Evolutionary conservation across 2,113 vertebrate genomes (phyloP), one percentile per base, ranked within the genome.

Genomic region (Opisthocomus hoazin): DNA sequence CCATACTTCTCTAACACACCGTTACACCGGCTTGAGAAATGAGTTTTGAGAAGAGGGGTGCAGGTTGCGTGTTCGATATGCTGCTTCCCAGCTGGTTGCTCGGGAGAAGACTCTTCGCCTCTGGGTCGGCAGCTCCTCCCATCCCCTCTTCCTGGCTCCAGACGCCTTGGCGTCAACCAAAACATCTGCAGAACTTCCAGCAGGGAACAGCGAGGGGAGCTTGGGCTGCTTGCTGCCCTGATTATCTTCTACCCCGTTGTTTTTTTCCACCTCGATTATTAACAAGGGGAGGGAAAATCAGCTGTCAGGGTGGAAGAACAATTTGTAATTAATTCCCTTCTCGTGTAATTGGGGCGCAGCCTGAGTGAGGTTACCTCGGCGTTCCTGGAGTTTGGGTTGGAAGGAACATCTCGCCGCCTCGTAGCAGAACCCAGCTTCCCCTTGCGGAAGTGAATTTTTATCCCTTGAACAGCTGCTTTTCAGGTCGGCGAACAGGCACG

Each of bases 401-500:
- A 46, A 39, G 30, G 70, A 39, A 14, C 11, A 4, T 6, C 34
- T 54, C 9, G 5, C 37, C 15, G 15, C 15, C 54, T 71, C 8
- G 3, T 20, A 24, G 66, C 37, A 34, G 34, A 32, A 58, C 6
- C 36, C 19, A 3, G 7, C 5, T 43, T 12, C 10, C 26, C 20
- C 11, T 43, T 37, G 32, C 24, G 12, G 39, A 46, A 11, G 5
- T 10, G 11, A 30, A 16, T 11, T 46, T 46, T 46, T 29, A 18
- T 39, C n/a, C 39, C 18, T 39, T 29, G 5, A 10, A 11, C 29
- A 23, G 4, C 9, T 0, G 1, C 50, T 18, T 39, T 64, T 71
- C 10, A 2, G 19, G 57, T 39, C 1, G 3, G 21, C 45, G 16
- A 14, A 51, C 0, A 3, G 22, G 20, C 17, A 5, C 6, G 2